These are phyloP conservation scores for Labeo catla DNA, from an alignment of 2,113 vertebrate genomes.

Conservation along the genomic window DNA sequence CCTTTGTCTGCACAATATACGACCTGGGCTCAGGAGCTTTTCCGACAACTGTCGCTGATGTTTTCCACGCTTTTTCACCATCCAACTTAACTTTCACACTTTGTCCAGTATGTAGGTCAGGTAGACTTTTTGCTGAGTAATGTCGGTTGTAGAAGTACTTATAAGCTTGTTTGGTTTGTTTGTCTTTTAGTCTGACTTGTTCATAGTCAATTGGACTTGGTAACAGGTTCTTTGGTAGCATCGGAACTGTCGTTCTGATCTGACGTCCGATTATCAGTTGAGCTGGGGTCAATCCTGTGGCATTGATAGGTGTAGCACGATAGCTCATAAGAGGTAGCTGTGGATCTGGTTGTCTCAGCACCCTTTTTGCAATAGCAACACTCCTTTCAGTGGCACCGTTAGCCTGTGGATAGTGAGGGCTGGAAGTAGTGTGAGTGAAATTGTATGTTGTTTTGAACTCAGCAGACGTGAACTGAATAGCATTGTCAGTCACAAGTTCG, in stretches of 20 bases:
- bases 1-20: background rate
- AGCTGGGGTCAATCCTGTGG: background rate
- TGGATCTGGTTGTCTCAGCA: conserved; percentile 30
- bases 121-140: background rate
- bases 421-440: conserved; percentile 15
- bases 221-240: background rate
- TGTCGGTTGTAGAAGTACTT: conserved; percentile 1
- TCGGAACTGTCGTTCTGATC: conserved; percentile 10
- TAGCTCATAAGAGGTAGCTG: conserved; percentile 25
- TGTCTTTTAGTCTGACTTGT: background rate
- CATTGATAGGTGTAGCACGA: background rate
- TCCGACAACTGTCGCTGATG: background rate
- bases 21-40: conserved; percentile 11
- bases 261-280: background rate
- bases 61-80: conserved; percentile 3
- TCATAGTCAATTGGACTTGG: background rate
- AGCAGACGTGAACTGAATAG: background rate
- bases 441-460: background rate
- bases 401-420: conserved; percentile 2
- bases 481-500: conserved; percentile 25
- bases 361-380: too few relatives aligned
- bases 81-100: background rate
- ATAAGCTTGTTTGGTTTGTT: background rate
- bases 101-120: background rate
- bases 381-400: too few relatives aligned